Conservation (phyloP, 1,140 invertebrate genomes). For the Zaprionus africanus region DNA sequence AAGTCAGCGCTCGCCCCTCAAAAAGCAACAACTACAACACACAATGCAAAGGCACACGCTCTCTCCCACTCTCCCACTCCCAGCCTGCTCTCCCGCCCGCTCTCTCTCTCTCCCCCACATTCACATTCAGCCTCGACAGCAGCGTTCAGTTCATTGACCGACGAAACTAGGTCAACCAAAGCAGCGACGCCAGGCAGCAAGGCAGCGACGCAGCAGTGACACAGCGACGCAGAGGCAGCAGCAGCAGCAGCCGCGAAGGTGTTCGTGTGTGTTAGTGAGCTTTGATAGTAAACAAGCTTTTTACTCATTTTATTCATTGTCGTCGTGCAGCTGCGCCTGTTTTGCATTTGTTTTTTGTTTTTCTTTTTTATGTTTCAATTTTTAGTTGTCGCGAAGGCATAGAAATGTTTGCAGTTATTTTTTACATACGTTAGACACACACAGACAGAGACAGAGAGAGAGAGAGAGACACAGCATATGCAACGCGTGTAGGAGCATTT, state of each 20-base stretch:
- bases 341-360: slow-evolving; percentile 62
- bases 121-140: slow-evolving; percentile 51
- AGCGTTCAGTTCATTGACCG: slow-evolving; percentile 78
- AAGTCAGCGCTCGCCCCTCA: slow-evolving; percentile 48
- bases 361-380: slow-evolving; percentile 40
- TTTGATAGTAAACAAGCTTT: slow-evolving; percentile 70
- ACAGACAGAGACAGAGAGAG: neutral
- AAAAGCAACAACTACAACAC: slow-evolving; percentile 19
- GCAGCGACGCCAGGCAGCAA: slow-evolving; percentile 41
- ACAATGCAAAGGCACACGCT: slow-evolving; percentile 24
- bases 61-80: slow-evolving; percentile 28
- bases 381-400: slow-evolving; percentile 41
- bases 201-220: slow-evolving; percentile 1
- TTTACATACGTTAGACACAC: slow-evolving; percentile 11
- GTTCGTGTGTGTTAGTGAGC: slow-evolving; percentile 40
- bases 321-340: slow-evolving; percentile 33
- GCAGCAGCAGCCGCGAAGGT: slow-evolving; percentile 56
- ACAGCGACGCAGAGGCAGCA: slow-evolving; percentile 11
- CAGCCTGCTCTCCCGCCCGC: slow-evolving; percentile 10
- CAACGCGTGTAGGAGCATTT: slow-evolving; percentile 40
- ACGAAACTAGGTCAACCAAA: slow-evolving; percentile 70
- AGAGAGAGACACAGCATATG: neutral
- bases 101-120: slow-evolving; percentile 24
- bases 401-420: slow-evolving; percentile 43
- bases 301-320: slow-evolving; percentile 41